Evolutionary conservation across 2,797 vertebrate genomes (phyloP).

Genomic region (Argentina silus): DNA sequence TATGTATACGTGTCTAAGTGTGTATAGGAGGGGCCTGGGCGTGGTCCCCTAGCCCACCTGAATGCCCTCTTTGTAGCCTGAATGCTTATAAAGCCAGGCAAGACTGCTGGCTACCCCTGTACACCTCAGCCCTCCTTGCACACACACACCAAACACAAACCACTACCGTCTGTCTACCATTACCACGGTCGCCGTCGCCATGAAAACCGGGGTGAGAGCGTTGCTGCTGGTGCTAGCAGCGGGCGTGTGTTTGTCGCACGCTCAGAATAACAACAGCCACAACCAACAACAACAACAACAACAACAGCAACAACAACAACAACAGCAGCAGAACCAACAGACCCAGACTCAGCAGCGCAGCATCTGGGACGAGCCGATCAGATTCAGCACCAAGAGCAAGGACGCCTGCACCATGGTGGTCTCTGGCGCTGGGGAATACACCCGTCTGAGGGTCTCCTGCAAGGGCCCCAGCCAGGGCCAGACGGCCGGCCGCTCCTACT

Average conservation of each 20-base stretch:
- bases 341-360: constrained; percentile 20
- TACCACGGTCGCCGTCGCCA: constrained; percentile 42
- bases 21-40: not conserved
- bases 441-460: constrained; percentile 82
- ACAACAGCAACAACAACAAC: constrained; percentile 45
- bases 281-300: constrained; percentile 27
- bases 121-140: constrained; percentile 40
- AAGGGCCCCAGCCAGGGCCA: constrained; percentile 68
- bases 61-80: constrained; percentile 78
- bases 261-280: constrained; percentile 70
- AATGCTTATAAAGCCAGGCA: constrained; percentile 69
- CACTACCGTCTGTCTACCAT: not conserved
- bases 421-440: constrained; percentile 70
- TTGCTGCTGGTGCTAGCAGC: constrained; percentile 66
- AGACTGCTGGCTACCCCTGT: constrained; percentile 31
- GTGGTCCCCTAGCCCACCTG: constrained; percentile 48
- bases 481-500: constrained; percentile 75
- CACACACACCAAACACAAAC: constrained; percentile 20
- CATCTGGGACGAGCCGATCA: constrained; percentile 77
- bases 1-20: constrained; percentile 16
- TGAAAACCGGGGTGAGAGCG: constrained; percentile 67
- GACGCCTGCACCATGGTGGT: constrained; percentile 80
- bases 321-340: constrained; percentile 37
- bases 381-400: constrained; percentile 83
- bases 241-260: constrained; percentile 59